phyloP scores from a whole-genome alignment of 2,888 invertebrate genomes.

The Ormyrus nitidulus region DNA sequence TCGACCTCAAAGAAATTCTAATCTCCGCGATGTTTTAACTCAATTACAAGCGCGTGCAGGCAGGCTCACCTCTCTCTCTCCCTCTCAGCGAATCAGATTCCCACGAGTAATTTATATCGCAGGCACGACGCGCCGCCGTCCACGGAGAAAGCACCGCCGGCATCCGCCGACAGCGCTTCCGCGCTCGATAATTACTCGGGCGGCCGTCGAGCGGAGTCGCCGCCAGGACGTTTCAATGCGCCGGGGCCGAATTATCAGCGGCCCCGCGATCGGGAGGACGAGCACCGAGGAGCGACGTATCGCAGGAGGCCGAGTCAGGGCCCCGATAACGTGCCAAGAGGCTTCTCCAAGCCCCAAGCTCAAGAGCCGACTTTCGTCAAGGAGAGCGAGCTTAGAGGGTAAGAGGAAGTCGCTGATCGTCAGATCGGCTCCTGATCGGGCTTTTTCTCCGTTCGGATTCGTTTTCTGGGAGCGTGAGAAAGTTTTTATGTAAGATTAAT shows the following conservation, averaged over 20 bases:
- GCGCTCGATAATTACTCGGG: conserved; percentile 43
- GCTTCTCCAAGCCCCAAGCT: conserved; percentile 55
- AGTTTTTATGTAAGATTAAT: too few species aligned
- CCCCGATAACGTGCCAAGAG: conserved; percentile 57
- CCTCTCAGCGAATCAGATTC: conserved; percentile 7
- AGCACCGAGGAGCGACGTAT: conserved; percentile 23
- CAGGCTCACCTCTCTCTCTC: background rate
- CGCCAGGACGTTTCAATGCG: conserved; percentile 24
- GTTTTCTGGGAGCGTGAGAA: too few species aligned
- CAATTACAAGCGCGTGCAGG: too few species aligned
- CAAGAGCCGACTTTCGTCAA: conserved; percentile 6
- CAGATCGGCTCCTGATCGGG: too few species aligned
- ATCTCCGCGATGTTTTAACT: too few species aligned
- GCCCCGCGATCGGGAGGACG: conserved; percentile 10
- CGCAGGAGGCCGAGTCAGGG: conserved; percentile 32
- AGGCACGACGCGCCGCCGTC: conserved; percentile 1
- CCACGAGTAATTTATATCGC: conserved; percentile 30
- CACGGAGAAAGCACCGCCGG: conserved; percentile 16
- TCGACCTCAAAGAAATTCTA: too few species aligned
- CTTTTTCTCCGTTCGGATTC: too few species aligned
- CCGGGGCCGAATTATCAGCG: background rate
- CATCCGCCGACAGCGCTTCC: background rate
- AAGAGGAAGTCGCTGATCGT: background rate
- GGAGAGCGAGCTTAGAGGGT: background rate
- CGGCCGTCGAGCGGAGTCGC: conserved; percentile 27